Evolutionary conservation across 2,113 vertebrate genomes (phyloP).

Genomic region (Rhea americana): DNA sequence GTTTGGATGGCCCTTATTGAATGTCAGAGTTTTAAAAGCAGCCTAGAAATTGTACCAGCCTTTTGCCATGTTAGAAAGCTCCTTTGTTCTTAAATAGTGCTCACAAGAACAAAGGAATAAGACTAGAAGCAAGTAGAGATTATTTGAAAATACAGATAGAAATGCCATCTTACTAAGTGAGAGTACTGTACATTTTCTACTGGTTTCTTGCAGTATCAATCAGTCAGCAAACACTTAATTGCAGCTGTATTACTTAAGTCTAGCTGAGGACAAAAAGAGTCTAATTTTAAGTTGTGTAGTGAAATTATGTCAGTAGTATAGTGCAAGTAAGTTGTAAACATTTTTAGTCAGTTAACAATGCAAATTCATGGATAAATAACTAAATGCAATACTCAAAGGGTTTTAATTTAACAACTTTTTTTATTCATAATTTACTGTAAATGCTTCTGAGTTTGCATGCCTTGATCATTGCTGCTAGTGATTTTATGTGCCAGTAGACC

Average conservation of each 20-base stretch:
- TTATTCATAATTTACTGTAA: slow-evolving; percentile 85
- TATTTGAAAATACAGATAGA: slow-evolving; percentile 11
- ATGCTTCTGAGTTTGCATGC: slow-evolving; percentile 89
- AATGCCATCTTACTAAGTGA: slow-evolving; percentile 49
- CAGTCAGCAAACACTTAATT: slow-evolving; percentile 46
- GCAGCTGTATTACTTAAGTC: slow-evolving; percentile 42
- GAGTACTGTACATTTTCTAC: slow-evolving; percentile 41
- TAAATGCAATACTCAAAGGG: slow-evolving; percentile 87
- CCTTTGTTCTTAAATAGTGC: slow-evolving; percentile 23
- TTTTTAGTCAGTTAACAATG: slow-evolving; percentile 69
- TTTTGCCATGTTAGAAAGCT: slow-evolving; percentile 1
- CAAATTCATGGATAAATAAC: slow-evolving; percentile 72
- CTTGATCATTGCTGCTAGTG: slow-evolving; percentile 89
- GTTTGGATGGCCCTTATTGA: slow-evolving; percentile 34
- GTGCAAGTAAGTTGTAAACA: slow-evolving; percentile 65
- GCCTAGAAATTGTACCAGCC: slow-evolving; percentile 27
- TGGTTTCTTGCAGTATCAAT: slow-evolving; percentile 46
- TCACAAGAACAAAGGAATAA: slow-evolving; percentile 2
- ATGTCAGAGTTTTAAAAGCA: slow-evolving; percentile 11
- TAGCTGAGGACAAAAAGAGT: slow-evolving; percentile 28
- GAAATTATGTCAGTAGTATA: slow-evolving; percentile 62
- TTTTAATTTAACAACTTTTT: slow-evolving; percentile 82
- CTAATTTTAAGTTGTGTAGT: slow-evolving; percentile 47
- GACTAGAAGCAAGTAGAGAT: background rate
- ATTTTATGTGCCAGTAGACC: slow-evolving; percentile 86